Evolutionary conservation across 2,797 vertebrate species (phyloP).

Genomic region (Lagodon rhomboides): DNA sequence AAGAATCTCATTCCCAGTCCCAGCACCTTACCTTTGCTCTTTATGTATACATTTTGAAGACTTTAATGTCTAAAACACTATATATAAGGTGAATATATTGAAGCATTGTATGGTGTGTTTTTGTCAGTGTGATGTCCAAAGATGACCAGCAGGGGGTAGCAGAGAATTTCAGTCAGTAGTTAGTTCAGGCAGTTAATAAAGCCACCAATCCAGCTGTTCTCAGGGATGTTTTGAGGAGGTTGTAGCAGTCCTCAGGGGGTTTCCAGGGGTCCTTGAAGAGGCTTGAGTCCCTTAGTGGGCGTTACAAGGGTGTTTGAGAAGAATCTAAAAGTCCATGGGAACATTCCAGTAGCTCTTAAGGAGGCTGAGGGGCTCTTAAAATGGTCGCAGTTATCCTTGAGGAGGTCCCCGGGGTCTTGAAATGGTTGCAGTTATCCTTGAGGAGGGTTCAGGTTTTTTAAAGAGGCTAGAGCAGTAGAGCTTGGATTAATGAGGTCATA

Average conservation of each 20-base stretch:
- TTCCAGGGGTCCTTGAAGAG: no score
- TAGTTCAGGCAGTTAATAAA: no score
- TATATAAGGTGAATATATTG: neutral
- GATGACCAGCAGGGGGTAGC: slow-evolving; percentile 37
- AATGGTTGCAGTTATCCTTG: neutral
- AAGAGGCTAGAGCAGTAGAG: no score
- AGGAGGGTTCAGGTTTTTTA: no score
- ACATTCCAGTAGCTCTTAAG: no score
- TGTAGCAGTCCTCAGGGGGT: no score
- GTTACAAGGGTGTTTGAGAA: neutral
- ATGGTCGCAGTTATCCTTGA: neutral
- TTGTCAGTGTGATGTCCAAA: slow-evolving; percentile 15
- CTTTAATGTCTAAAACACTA: neutral
- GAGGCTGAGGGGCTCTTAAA: no score
- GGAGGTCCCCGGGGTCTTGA: no score
- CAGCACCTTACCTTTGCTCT: neutral
- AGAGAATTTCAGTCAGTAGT: slow-evolving; percentile 2
- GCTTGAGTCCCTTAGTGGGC: no score
- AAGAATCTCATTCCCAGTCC: neutral
- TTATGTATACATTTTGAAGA: neutral
- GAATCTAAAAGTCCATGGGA: neutral
- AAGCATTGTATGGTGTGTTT: neutral
- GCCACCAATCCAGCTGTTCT: neutral
- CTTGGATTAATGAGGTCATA: no score
- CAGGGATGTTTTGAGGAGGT: neutral